Conservation (phyloP, 1,140 invertebrate genomes). For the Tetraneura akinire region DNA sequence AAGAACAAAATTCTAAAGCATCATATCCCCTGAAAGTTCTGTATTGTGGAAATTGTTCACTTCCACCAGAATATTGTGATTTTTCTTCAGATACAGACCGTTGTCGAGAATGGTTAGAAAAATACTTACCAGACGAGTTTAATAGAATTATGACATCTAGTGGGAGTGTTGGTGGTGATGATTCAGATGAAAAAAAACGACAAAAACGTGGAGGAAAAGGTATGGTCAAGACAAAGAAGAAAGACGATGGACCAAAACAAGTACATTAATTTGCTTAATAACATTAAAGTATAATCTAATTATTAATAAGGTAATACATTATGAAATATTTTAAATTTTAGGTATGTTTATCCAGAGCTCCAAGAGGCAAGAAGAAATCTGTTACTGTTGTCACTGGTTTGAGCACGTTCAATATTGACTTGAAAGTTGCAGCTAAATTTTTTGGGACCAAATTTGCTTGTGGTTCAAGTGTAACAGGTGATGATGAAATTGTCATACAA, state of each 20-base stretch:
- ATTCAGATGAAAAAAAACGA: slow-evolving; percentile 84
- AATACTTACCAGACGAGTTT: slow-evolving; percentile 90
- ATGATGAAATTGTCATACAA: slow-evolving; percentile 99
- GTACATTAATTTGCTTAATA: slow-evolving; percentile 58
- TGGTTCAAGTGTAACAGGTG: slow-evolving; percentile 96
- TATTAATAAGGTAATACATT: neutral
- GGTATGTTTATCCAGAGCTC: slow-evolving; percentile 79
- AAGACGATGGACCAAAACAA: slow-evolving; percentile 74
- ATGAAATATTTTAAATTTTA: neutral
- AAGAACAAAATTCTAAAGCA: slow-evolving; percentile 25
- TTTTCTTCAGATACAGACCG: slow-evolving; percentile 97
- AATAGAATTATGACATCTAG: slow-evolving; percentile 67
- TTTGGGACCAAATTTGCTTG: slow-evolving; percentile 98
- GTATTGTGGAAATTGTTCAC: slow-evolving; percentile 93
- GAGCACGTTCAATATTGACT: slow-evolving; percentile 92
- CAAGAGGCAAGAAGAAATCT: slow-evolving; percentile 97
- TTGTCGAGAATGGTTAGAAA: slow-evolving; percentile 95
- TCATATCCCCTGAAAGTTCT: slow-evolving; percentile 67
- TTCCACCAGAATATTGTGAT: slow-evolving; percentile 97
- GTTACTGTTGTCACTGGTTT: slow-evolving; percentile 89
- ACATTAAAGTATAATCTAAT: neutral
- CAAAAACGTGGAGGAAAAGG: slow-evolving; percentile 81
- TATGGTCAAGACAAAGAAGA: slow-evolving; percentile 75
- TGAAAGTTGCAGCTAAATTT: slow-evolving; percentile 97
- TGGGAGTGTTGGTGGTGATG: slow-evolving; percentile 61